A percentile compares a stretch with the other conserved stretches of the same genome.
Conservation (phyloP, 2,113 vertebrate species). For the Misgurnus anguillicaudatus region DNA sequence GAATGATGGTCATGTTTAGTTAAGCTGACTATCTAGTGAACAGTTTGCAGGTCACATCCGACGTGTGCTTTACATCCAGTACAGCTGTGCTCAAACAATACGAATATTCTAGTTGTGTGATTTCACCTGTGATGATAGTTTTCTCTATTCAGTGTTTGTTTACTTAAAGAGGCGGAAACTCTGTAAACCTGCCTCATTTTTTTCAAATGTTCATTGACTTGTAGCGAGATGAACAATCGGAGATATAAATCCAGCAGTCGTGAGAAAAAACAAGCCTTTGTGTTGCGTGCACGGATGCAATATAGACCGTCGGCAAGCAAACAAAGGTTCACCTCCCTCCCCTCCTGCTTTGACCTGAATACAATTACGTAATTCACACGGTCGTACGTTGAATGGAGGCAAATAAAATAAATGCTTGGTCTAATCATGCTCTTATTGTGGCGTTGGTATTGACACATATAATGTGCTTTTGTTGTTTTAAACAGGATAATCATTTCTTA, state of each 20-base stretch:
- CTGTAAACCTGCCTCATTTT: neutral
- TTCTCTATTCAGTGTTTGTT: conserved; percentile 37
- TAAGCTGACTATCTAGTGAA: neutral
- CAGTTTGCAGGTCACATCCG: neutral
- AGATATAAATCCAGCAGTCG: conserved; percentile 11
- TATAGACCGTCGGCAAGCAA: conserved; percentile 36
- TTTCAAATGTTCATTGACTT: neutral
- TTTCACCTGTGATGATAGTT: conserved; percentile 29
- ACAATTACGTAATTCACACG: conserved; percentile 27
- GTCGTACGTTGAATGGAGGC: neutral
- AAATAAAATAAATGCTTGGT: conserved; percentile 27
- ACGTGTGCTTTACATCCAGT: neutral
- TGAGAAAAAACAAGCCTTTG: conserved; percentile 23
- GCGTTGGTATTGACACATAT: conserved; percentile 43
- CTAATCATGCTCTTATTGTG: conserved; percentile 23
- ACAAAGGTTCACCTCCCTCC: conserved; percentile 26
- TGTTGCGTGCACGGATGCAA: conserved; percentile 27
- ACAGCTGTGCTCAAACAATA: conserved; percentile 11
- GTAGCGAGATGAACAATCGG: conserved; percentile 29
- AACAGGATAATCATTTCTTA: conserved; percentile 36
- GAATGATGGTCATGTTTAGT: neutral
- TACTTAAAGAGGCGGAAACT: conserved; percentile 35
- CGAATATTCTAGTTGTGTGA: neutral
- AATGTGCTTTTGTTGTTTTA: conserved; percentile 29
- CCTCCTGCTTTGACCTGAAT: conserved; percentile 48